Evolutionary conservation across 1,140 invertebrate genomes (phyloP), one percentile per base, ranked within the genome.

Genomic region (Pygmarrhopalites habei): DNA sequence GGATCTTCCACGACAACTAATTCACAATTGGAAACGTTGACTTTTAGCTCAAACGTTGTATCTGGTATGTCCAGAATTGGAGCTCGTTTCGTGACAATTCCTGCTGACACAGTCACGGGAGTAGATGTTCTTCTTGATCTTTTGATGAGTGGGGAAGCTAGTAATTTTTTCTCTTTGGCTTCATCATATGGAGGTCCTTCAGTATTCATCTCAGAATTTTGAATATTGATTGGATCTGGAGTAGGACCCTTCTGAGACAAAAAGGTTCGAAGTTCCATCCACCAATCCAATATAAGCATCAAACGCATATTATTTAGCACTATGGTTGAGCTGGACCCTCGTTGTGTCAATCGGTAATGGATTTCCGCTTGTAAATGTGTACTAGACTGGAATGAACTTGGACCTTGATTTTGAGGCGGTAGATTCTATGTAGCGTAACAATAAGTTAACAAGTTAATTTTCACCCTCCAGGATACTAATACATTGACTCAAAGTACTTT

Each of bases 11-110:
- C 88, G 4, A 98, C 78, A 25, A 98, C 92, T 26, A 98, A 78
- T 78, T 98, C 92, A 1, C 92, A 97, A 74, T 98, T 91, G 0
- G 90, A 93, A 2, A 98, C 86, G 77, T 97, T 98, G 3, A 98
- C 78, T 76, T 95, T 93, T 19, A 97, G 76, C 75, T 95, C 91
- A 73, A 90, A 85, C 2, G 63, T 66, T 23, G 57, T 49, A 30
- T 26, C 44, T 5, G 85, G 82, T 1, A 80, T 63, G 30, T 77
- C 77, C 19, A 75, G 66, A 19, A 78, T 67, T 2, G 78, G 77
- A 41, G 76, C 74, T 46, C 77, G 71, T 66, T 77, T 77, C 1
- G 77, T 79, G 41, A 78, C 71, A 41, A 79, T 77, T 19, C 78
- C 78, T 51, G 72, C 66, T 19, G 76, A 75, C 2, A 75, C 73